Evolutionary conservation across 2,888 invertebrate genomes (phyloP), one percentile per base, ranked within the genome.

Genomic region (Latheticus oryzae): DNA sequence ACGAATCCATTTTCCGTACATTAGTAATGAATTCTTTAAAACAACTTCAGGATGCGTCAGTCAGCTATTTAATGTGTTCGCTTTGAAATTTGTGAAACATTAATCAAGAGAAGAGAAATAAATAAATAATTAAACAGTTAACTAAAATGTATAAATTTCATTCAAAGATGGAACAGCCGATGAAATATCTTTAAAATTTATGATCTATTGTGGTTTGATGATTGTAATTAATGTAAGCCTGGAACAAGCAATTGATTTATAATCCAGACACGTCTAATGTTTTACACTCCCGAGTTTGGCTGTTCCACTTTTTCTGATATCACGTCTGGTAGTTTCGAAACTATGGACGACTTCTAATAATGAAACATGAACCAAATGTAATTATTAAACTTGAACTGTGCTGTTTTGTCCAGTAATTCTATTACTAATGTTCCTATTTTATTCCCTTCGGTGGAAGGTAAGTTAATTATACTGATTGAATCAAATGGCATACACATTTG

Each of bases 391-490:
- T 35, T 33, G 1, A 35, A 15, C 23, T 47, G 32, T 35, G 35
- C 42, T 32, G 40, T 40, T 52, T 51, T 42, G 33, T 23, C 1
- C 5, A 16, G 12, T 52, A 52, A 52, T 42, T 40, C 16, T 33
- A 42, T 52, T 38, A 50, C 37, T 38, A 16, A 50, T 52, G 45
- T 30, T 38, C 9, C 37, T 54, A 45, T 43, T 54, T 54, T 45
- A 54, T 54, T 45, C 45, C 54, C 54, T 42, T 26, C 23, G 23
- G 16, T 32, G 13, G 3, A n/a, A 52, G 33, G 23, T 42, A 52
- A 52, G 15, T 52, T 52, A 52, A 52, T 52, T 52, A 52, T 32
- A 12, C 42, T 54, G 54, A 54, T 54, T 54, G 54, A 54, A 54
- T 54, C 54, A 54, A 43, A 54, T 45, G 54, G 45, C 54, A 45